Base-by-base conservation (phyloP, 2,888 invertebrate genomes). In the Didymodactylos carnosus region DNA sequence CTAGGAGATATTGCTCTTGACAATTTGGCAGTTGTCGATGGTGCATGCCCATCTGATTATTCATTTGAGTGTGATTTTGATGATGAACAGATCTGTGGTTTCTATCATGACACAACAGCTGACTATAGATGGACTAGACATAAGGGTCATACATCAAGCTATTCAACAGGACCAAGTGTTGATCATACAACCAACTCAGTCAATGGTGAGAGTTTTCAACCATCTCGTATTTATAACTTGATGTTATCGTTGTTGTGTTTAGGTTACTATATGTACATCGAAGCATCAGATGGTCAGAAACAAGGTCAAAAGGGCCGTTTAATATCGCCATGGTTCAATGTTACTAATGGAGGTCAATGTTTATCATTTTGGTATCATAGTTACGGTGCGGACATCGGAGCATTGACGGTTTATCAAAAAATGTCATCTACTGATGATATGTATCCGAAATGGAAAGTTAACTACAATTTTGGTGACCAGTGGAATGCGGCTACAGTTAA, bases 251-350 rank as follows among this genome's bases (percentile, higher is more conserved):
- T 25, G 8, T 69, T 46, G 19, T 19, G 16, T 27, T 69, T 19
- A 80, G 81, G 81, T 53, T 77, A 79, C 39, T 81, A 80, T 75
- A 77, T 80, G 78, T 80, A 79, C 75, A 79, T 78, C 70, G 80
- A 80, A 75, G 77, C 78, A 14, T 78, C 40, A 16, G 23, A 39
- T 69, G 14, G 53, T 23, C 5, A 16, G 29, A 25, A 35, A 19
- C 19, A 1, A 29, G 75, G 72, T 16, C 39, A 51, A 41, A 72
- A 70, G 16, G 75, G 72, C 23, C 41, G 72, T 49, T 40, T 75
- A 23, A 23, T 71, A 23, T 29, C 71, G 13, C 72, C 72, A 25
- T 46, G 25, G n/a, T 69, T 43, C 25, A 49, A 39, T 25, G 39
- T 43, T 39, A 75, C 51, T 35, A 35, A 69, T 8, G 73, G 72